phyloP scores from a whole-genome alignment of 2,888 invertebrate species.

The Mythimna ferrago region DNA sequence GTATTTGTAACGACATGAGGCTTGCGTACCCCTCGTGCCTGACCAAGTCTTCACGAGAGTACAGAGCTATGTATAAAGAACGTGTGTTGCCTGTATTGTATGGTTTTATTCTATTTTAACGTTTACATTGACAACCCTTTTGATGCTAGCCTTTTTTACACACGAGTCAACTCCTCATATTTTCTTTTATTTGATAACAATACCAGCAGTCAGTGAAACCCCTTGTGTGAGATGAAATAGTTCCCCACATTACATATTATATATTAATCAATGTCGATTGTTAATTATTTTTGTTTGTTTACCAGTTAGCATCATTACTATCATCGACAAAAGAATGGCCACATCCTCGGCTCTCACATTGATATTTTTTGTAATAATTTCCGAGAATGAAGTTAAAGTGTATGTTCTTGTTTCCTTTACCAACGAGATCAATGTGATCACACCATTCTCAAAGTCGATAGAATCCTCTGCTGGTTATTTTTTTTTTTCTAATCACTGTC shows the following conservation, averaged over 20 bases:
- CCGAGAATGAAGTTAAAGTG: conserved; percentile 60
- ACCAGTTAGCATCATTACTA: conserved; percentile 67
- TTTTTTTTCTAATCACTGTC: conserved; percentile 71
- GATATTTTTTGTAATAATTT: conserved; percentile 46
- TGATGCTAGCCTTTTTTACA: conserved; percentile 54
- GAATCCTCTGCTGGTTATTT: conserved; percentile 54
- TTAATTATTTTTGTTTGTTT: conserved; percentile 61
- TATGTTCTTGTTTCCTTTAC: conserved; percentile 31
- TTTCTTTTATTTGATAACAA: conserved; percentile 35
- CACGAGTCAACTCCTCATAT: conserved; percentile 42
- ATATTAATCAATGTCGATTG: conserved; percentile 44
- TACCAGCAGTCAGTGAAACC: conserved; percentile 42
- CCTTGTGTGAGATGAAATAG: conserved; percentile 45
- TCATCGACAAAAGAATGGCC: conserved; percentile 62
- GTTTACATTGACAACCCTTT: conserved; percentile 39
- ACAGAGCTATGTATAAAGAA: conserved; percentile 33
- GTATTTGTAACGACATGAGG: conserved; percentile 36
- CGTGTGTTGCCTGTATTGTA: conserved; percentile 53
- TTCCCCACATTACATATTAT: conserved; percentile 55
- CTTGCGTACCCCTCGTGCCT: conserved; percentile 40
- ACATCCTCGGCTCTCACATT: conserved; percentile 54
- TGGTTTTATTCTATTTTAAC: conserved; percentile 46
- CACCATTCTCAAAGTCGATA: conserved; percentile 57
- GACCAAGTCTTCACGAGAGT: conserved; percentile 26
- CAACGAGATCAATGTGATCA: conserved; percentile 47